Percentiles rank a stretch among this genome's conserved stretches.
phyloP scores from a whole-genome alignment of 2,888 invertebrate species.

The Temnothorax rugatulus region DNA sequence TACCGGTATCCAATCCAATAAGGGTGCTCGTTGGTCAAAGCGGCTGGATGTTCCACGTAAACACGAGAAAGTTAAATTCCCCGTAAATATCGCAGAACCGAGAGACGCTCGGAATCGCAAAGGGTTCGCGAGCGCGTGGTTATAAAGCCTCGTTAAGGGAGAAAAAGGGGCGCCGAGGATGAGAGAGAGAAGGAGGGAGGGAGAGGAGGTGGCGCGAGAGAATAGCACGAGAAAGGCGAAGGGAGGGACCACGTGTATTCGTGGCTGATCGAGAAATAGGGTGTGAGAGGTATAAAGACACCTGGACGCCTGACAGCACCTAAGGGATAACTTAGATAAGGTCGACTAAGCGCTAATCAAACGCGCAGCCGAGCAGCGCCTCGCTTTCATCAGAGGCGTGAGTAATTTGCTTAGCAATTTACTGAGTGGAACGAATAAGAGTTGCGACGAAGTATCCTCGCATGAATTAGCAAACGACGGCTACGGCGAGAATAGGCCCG shows the following conservation, averaged over 20 bases:
- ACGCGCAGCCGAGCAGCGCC: slow-evolving; percentile 26
- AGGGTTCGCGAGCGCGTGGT: slow-evolving; percentile 34
- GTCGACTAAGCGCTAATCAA: slow-evolving; percentile 73
- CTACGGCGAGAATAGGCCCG: slow-evolving; percentile 65
- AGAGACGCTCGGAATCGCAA: slow-evolving; percentile 45
- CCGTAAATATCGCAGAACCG: slow-evolving; percentile 27
- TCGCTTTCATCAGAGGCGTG: slow-evolving; percentile 83
- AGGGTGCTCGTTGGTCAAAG: slow-evolving; percentile 17
- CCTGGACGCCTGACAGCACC: slow-evolving; percentile 71
- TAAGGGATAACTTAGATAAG: slow-evolving; percentile 68
- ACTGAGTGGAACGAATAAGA: slow-evolving; percentile 81
- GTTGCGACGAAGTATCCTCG: slow-evolving; percentile 79
- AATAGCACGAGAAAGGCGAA: neutral
- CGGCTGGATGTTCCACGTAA: neutral
- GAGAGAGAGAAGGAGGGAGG: neutral
- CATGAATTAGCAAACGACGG: slow-evolving; percentile 78
- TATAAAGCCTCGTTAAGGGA: slow-evolving; percentile 31
- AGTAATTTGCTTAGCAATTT: slow-evolving; percentile 85
- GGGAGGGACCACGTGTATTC: slow-evolving; percentile 46
- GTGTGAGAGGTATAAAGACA: slow-evolving; percentile 76
- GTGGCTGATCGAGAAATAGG: slow-evolving; percentile 71
- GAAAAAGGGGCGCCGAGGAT: neutral
- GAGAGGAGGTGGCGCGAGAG: neutral
- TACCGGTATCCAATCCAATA: neutral
- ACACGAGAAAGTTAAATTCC: slow-evolving; percentile 32